Evolutionary conservation across 2,888 invertebrate species (phyloP).

Genomic region (Cerastoderma edule): DNA sequence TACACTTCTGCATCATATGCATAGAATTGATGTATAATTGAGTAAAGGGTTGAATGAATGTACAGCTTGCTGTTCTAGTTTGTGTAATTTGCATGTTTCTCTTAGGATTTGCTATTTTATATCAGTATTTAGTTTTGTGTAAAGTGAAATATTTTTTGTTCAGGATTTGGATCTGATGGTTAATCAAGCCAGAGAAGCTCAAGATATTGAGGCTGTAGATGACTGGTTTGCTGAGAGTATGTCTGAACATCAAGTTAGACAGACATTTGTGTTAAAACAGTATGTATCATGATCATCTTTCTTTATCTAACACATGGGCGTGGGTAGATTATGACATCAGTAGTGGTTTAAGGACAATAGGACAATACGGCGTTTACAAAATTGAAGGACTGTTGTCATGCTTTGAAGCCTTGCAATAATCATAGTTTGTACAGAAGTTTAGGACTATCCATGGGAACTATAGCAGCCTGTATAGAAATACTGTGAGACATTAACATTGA

Average conservation of each 20-base stretch:
- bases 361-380: background rate
- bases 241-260: constrained; percentile 55
- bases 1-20: too few relatives aligned
- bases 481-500: too few relatives aligned
- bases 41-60: too few relatives aligned
- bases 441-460: background rate
- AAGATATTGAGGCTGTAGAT: constrained; percentile 68
- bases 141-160: background rate
- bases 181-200: constrained; percentile 71
- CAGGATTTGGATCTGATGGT: constrained; percentile 76
- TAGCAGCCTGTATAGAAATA: too few relatives aligned
- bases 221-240: constrained; percentile 72
- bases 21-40: too few relatives aligned
- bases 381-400: background rate
- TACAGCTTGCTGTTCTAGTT: too few relatives aligned
- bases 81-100: too few relatives aligned
- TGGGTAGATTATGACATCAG: background rate
- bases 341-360: background rate
- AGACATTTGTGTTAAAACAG: constrained; percentile 59
- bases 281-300: too few relatives aligned
- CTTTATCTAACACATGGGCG: background rate
- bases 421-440: background rate
- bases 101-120: too few relatives aligned
- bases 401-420: background rate
- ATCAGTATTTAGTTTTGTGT: too few relatives aligned